These are phyloP conservation scores for Acanthornis magna DNA, from an alignment of 2,797 vertebrate species.

Conservation along the genomic window DNA sequence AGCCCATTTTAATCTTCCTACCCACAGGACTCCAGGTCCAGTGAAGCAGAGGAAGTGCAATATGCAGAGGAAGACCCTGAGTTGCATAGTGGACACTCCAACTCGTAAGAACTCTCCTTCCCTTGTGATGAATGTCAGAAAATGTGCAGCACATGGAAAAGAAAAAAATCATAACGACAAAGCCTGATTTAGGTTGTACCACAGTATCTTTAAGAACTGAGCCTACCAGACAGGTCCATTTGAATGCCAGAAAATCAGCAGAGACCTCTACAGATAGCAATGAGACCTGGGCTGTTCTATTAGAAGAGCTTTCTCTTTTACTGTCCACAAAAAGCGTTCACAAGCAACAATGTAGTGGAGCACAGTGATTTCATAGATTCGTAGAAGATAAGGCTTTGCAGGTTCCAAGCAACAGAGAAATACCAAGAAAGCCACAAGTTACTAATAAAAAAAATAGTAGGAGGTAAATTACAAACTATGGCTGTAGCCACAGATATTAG, in stretches of 20 bases:
- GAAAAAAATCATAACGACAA: background rate
- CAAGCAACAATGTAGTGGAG: background rate
- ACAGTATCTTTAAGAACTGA: background rate
- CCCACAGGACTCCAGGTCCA: background rate
- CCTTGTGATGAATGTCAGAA: background rate
- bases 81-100: background rate
- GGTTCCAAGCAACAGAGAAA: background rate
- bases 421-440: slow-evolving; percentile 26
- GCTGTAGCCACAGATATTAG: slow-evolving; percentile 29
- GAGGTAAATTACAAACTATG: slow-evolving; percentile 22
- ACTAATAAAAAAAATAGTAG: slow-evolving; percentile 12
- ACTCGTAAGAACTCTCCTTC: background rate
- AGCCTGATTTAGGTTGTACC: background rate
- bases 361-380: background rate
- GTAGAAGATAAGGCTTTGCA: background rate
- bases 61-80: background rate
- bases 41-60: background rate
- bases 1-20: background rate
- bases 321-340: background rate
- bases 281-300: background rate
- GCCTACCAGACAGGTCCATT: background rate
- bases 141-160: background rate
- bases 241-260: background rate
- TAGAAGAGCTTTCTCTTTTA: background rate
- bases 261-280: background rate